A percentile compares a stretch with the other conserved stretches of the same genome.
Conservation (phyloP, 1,140 invertebrate genomes). For the Drosophila ironensis region DNA sequence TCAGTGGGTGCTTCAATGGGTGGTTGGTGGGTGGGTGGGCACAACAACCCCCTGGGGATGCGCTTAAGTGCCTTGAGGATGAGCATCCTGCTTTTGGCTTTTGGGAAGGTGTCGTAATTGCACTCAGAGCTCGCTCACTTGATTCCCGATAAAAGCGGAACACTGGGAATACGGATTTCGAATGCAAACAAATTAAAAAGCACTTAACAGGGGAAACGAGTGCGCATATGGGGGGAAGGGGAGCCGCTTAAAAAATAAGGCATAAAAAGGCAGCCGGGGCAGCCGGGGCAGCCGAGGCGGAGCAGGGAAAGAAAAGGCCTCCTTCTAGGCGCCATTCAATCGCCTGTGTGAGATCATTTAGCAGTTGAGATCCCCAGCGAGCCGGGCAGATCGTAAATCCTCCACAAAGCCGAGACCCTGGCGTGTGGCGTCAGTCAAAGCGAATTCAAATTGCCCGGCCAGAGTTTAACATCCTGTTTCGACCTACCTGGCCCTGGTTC, state of each 20-base stretch:
- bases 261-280: not conserved
- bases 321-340: constrained; percentile 41
- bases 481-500: too few relatives aligned
- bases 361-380: constrained; percentile 12
- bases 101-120: constrained; percentile 79
- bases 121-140: constrained; percentile 70
- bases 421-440: constrained; percentile 76
- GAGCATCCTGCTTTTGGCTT: constrained; percentile 50
- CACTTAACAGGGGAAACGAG: constrained; percentile 54
- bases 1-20: not conserved
- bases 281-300: too few relatives aligned
- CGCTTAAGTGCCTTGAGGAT: constrained; percentile 62
- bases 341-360: constrained; percentile 27
- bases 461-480: constrained; percentile 34
- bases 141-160: constrained; percentile 66
- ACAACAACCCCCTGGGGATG: constrained; percentile 58
- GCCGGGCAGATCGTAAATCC: constrained; percentile 59
- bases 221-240: not conserved
- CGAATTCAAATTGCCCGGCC: constrained; percentile 53
- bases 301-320: too few relatives aligned
- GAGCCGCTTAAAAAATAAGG: not conserved
- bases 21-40: not conserved
- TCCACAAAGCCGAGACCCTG: constrained; percentile 35
- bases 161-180: constrained; percentile 37
- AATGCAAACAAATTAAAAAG: constrained; percentile 78